A percentile compares a stretch with the other conserved stretches of the same genome.
phyloP scores from a whole-genome alignment of 1,140 invertebrate species.

The Metaphire vulgaris region DNA sequence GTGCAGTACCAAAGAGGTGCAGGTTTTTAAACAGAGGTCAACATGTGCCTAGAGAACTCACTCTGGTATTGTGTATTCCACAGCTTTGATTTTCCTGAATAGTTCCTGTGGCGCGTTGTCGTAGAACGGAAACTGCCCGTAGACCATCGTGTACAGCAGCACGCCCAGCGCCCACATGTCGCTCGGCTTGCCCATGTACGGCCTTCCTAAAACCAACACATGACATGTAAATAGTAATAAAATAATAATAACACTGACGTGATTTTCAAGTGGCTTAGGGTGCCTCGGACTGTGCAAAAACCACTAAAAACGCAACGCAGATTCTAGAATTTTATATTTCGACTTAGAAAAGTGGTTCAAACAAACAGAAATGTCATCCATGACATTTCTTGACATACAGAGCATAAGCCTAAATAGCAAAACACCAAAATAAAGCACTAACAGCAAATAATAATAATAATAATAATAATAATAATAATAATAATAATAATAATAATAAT shows the following conservation, averaged over 20 bases:
- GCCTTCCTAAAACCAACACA: slow-evolving; percentile 51
- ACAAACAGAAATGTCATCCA: too few species aligned
- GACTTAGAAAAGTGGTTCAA: too few species aligned
- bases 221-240: too few species aligned
- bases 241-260: too few species aligned
- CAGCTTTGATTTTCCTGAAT: slow-evolving; percentile 70
- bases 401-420: too few species aligned
- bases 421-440: too few species aligned
- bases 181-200: slow-evolving; percentile 63
- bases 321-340: too few species aligned
- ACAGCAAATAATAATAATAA: too few species aligned
- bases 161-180: slow-evolving; percentile 82
- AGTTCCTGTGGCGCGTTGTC: slow-evolving; percentile 68
- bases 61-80: slow-evolving; percentile 62
- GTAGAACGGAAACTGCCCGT: slow-evolving; percentile 80
- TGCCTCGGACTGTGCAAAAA: too few species aligned
- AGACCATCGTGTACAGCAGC: slow-evolving; percentile 75
- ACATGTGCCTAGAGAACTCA: slow-evolving; percentile 43
- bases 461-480: slow-evolving; percentile 6
- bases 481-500: slow-evolving; percentile 10
- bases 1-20: background rate
- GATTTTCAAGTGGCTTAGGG: too few species aligned
- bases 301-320: too few species aligned
- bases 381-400: too few species aligned
- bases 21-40: background rate